Percentiles rank a stretch among this genome's conserved stretches.
Evolutionary conservation across 2,888 invertebrate genomes (phyloP).

Genomic region (Drosophila gaucha): DNA sequence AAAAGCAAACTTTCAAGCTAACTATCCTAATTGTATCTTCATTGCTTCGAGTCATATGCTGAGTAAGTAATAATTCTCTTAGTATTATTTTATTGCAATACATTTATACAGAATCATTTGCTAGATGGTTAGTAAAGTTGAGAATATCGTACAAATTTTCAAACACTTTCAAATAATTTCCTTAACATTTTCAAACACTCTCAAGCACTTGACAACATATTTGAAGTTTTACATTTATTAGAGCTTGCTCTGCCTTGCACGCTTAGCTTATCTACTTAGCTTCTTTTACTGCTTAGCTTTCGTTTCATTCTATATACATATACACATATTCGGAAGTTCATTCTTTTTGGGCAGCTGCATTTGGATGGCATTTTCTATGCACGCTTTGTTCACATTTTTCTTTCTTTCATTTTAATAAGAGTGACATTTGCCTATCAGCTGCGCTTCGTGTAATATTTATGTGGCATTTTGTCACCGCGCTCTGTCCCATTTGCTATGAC

Average conservation of each 20-base stretch:
- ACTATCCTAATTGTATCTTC: no score
- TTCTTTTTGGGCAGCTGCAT: constrained; percentile 26
- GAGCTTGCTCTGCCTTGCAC: neutral
- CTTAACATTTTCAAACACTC: neutral
- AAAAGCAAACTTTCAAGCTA: no score
- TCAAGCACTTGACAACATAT: no score
- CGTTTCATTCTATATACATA: neutral
- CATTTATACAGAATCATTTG: no score
- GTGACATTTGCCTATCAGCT: constrained; percentile 74
- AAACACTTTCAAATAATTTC: no score
- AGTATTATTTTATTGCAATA: no score
- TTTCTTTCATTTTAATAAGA: constrained; percentile 58
- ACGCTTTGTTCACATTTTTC: constrained; percentile 31
- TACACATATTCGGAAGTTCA: constrained; percentile 62
- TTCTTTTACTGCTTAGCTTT: neutral
- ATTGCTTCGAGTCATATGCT: no score
- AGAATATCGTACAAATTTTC: no score
- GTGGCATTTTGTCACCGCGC: constrained; percentile 70
- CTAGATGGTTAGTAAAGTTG: no score
- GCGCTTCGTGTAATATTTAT: constrained; percentile 67
- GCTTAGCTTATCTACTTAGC: constrained; percentile 10
- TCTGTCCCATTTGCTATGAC: constrained; percentile 57
- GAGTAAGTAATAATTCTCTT: no score
- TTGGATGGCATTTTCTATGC: constrained; percentile 31
- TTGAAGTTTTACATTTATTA: no score